Conservation (phyloP, 2,113 vertebrate genomes). For the Heloderma charlesbogerti region DNA sequence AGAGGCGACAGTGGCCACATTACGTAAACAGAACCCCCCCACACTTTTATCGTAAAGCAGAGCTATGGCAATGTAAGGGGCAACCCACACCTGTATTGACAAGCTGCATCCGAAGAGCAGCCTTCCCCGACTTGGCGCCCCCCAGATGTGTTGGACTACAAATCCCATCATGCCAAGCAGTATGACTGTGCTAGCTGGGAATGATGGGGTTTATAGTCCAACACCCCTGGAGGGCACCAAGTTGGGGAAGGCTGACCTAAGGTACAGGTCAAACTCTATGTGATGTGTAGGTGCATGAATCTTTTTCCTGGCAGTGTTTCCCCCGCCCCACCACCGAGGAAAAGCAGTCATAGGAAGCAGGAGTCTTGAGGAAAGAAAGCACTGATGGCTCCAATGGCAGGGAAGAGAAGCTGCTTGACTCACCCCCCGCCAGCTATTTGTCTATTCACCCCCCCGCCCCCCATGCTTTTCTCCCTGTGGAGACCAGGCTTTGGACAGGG, state of each 20-base stretch:
- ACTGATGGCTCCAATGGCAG: neutral
- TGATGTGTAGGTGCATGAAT: neutral
- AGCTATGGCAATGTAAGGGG: neutral
- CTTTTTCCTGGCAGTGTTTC: neutral
- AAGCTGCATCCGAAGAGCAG: neutral
- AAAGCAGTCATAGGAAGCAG: neutral
- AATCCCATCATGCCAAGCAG: neutral
- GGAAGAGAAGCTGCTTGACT: neutral
- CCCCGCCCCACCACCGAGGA: too few relatives aligned
- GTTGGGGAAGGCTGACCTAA: neutral
- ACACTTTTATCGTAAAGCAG: neutral
- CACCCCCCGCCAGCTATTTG: neutral
- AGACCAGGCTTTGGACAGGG: neutral
- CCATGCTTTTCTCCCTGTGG: neutral
- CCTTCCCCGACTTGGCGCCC: neutral
- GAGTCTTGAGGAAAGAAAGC: neutral
- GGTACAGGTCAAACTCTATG: neutral
- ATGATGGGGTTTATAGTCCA: too few relatives aligned
- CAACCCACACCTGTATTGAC: neutral
- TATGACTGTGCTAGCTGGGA: too few relatives aligned
- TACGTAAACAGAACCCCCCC: neutral
- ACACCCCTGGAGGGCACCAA: neutral
- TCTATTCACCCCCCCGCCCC: neutral
- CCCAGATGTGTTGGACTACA: neutral
- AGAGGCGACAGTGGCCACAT: neutral